Evolutionary conservation across 2,888 invertebrate genomes (phyloP).

Genomic region (Cenopis cana): DNA sequence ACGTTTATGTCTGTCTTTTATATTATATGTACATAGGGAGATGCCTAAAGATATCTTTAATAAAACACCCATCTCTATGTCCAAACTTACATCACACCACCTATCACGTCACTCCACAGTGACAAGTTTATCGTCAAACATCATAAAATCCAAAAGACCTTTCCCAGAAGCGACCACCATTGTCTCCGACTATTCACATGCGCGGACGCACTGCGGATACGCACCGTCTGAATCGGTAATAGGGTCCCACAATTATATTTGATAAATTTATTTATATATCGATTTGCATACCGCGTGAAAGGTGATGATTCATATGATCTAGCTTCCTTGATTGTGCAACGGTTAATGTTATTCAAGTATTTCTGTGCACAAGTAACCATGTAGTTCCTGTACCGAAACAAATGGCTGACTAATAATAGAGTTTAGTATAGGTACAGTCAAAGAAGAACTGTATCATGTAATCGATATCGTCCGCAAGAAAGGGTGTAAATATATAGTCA

Average conservation of each 20-base stretch:
- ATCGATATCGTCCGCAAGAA: background rate
- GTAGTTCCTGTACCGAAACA: background rate
- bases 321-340: conserved; percentile 32
- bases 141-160: conserved; percentile 75
- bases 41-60: background rate
- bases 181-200: conserved; percentile 80
- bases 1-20: background rate
- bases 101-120: conserved; percentile 28
- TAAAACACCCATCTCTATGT: conserved; percentile 1
- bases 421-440: background rate
- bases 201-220: conserved; percentile 77
- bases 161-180: conserved; percentile 83
- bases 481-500: background rate
- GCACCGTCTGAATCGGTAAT: conserved; percentile 78
- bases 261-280: conserved; percentile 80
- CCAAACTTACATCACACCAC: conserved; percentile 24
- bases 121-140: conserved; percentile 69
- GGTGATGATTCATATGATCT: conserved; percentile 49
- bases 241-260: conserved; percentile 84
- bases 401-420: background rate
- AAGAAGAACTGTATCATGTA: background rate
- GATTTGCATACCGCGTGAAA: conserved; percentile 78
- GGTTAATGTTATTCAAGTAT: conserved; percentile 8
- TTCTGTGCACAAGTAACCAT: background rate
- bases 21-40: background rate